Evolutionary conservation across 2,113 vertebrate genomes (phyloP).

Genomic region (Tupaia tana): DNA sequence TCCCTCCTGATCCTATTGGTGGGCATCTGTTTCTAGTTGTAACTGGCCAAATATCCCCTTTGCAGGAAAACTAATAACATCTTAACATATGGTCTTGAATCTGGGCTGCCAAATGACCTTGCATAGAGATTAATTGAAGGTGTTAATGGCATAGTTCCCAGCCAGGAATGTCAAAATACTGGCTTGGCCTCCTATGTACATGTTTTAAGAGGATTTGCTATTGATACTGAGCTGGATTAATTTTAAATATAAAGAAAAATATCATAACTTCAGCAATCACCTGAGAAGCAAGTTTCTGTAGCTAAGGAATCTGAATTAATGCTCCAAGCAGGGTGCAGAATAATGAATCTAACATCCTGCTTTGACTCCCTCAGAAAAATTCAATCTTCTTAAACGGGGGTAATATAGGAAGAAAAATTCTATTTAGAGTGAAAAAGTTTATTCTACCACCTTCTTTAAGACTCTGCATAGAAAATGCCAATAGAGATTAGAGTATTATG

Average conservation of each 20-base stretch:
- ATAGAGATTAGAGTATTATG: conserved; percentile 54
- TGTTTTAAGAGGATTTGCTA: conserved; percentile 87
- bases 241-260: conserved; percentile 82
- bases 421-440: conserved; percentile 77
- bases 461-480: conserved; percentile 55
- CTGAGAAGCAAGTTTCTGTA: conserved; percentile 84
- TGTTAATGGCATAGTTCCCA: conserved; percentile 87
- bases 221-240: conserved; percentile 85
- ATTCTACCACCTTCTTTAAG: conserved; percentile 57
- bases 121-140: conserved; percentile 83
- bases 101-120: conserved; percentile 83
- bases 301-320: conserved; percentile 77
- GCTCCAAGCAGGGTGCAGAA: conserved; percentile 56
- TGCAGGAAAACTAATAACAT: conserved; percentile 76
- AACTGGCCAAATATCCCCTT: conserved; percentile 69
- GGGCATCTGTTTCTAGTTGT: conserved; percentile 77
- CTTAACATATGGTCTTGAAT: conserved; percentile 80
- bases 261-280: conserved; percentile 74
- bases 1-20: conserved; percentile 68
- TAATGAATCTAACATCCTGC: conserved; percentile 82
- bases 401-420: conserved; percentile 75
- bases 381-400: conserved; percentile 65
- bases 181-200: conserved; percentile 82
- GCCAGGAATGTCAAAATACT: conserved; percentile 85
- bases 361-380: conserved; percentile 76